Conservation (phyloP, 2,888 invertebrate species). For the Pemphredon lugubris region DNA sequence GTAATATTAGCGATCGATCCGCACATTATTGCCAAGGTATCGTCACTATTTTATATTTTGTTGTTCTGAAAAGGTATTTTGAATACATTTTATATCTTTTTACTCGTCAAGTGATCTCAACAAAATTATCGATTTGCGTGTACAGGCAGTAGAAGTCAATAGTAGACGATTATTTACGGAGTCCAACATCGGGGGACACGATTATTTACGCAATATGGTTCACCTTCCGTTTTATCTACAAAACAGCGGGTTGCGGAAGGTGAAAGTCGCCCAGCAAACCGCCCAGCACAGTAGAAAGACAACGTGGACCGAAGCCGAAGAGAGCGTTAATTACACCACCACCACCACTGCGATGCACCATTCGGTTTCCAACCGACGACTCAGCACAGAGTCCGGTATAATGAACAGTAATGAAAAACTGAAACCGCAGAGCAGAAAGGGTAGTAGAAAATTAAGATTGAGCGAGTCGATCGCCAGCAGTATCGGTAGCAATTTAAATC, state of each 20-base stretch:
- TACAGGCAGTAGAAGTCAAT: slow-evolving; percentile 93
- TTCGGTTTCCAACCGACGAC: slow-evolving; percentile 87
- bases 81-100: no score
- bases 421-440: slow-evolving; percentile 83
- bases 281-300: slow-evolving; percentile 82
- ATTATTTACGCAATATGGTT: slow-evolving; percentile 96
- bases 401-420: slow-evolving; percentile 93
- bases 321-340: slow-evolving; percentile 80
- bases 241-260: slow-evolving; percentile 95
- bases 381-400: slow-evolving; percentile 90
- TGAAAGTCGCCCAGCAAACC: slow-evolving; percentile 92
- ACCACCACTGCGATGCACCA: slow-evolving; percentile 81
- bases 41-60: neutral
- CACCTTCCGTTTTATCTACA: slow-evolving; percentile 99
- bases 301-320: slow-evolving; percentile 83
- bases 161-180: slow-evolving; percentile 93
- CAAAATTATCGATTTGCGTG: slow-evolving; percentile 52
- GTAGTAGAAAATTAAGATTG: slow-evolving; percentile 88
- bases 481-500: slow-evolving; percentile 92
- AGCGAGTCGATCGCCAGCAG: slow-evolving; percentile 96
- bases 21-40: slow-evolving; percentile 97
- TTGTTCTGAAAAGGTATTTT: no score
- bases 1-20: slow-evolving; percentile 98
- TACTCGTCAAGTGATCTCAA: no score
- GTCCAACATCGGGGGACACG: slow-evolving; percentile 96